Evolutionary conservation across 2,797 vertebrate genomes (phyloP).

Genomic region (Chrysocyon brachyurus): DNA sequence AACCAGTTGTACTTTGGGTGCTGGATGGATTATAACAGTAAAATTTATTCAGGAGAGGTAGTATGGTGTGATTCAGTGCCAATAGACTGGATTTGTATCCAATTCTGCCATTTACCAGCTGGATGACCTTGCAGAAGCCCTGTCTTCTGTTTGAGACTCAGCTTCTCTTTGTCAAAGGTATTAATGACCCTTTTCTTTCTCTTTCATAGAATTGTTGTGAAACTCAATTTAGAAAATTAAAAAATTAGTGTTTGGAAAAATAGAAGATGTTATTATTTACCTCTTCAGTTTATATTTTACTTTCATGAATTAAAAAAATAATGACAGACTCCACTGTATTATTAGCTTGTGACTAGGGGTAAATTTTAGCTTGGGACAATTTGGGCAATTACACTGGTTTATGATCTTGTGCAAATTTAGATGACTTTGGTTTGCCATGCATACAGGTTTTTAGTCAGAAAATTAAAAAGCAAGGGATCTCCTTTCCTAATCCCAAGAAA

Average conservation of each 20-base stretch:
- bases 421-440: neutral
- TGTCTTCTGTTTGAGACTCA: neutral
- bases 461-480: neutral
- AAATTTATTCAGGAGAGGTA: neutral
- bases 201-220: neutral
- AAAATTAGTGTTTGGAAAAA: neutral
- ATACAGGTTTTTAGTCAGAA: conserved; percentile 59
- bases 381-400: neutral
- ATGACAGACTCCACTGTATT: neutral
- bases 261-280: neutral
- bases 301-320: conserved; percentile 11
- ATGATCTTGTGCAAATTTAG: neutral
- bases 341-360: neutral
- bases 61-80: neutral
- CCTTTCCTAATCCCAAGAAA: conserved; percentile 55
- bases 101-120: neutral
- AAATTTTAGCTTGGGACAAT: neutral
- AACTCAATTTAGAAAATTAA: neutral
- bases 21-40: neutral
- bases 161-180: neutral
- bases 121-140: neutral
- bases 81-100: neutral
- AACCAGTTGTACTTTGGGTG: neutral
- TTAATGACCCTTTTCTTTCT: neutral
- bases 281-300: neutral